Percentiles rank a stretch among this genome's conserved stretches.
Evolutionary conservation across 2,113 vertebrate species (phyloP).

Genomic region (Corydoras maculifer): DNA sequence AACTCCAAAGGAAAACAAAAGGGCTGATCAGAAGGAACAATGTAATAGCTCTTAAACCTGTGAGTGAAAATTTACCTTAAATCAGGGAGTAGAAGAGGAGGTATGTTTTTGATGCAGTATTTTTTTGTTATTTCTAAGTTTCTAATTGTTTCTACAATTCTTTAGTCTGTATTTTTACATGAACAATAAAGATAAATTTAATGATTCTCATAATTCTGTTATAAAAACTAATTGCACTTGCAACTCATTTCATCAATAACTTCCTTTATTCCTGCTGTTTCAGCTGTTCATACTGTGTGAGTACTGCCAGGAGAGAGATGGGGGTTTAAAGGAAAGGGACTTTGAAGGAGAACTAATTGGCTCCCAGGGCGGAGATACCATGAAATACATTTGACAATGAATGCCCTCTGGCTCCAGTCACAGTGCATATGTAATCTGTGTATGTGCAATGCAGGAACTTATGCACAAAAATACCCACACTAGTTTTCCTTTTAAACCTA

Average conservation of each 20-base stretch:
- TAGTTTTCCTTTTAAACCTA: not conserved
- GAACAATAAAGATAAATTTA: no score
- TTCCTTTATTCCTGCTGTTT: not conserved
- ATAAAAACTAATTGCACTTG: not conserved
- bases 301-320: not conserved
- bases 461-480: not conserved
- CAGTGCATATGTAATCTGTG: conserved; percentile 16
- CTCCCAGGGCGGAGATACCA: conserved; percentile 28
- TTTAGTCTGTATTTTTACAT: no score
- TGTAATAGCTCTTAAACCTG: no score
- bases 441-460: not conserved
- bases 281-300: conserved; percentile 1
- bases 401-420: conserved; percentile 21
- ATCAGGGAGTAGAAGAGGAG: no score
- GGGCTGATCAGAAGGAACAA: no score
- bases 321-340: conserved; percentile 12
- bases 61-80: no score
- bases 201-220: not conserved
- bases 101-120: no score
- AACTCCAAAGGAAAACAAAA: no score
- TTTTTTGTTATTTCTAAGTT: no score
- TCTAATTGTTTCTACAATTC: no score
- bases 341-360: conserved; percentile 24
- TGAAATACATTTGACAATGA: conserved; percentile 27
- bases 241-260: not conserved